Base-by-base conservation (phyloP, 2,888 invertebrate species). In the Microchrysa polita region DNA sequence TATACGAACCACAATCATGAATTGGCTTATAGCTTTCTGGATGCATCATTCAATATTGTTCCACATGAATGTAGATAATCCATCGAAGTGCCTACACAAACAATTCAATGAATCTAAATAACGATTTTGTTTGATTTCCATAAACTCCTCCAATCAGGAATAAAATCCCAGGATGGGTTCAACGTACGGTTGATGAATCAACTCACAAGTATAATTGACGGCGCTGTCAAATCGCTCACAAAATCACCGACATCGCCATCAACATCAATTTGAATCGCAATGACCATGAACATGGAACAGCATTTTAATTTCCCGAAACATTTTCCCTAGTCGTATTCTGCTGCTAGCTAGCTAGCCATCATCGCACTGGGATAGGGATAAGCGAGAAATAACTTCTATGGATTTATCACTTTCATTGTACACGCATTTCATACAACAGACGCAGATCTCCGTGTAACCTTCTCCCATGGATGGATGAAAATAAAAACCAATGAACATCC, bases 181-280 rank as follows among this genome's bases (percentile, higher is more conserved):
- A 55, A 55, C 18, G 55, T 55, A 16, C 55, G 55, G 16, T 55
- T 55, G 55, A 55, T 55, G 55, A 55, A 20, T 20, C 18, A 20
- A 55, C 55, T 18, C 5, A 16, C 22, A 10, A 55, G n/a, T n/a
- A 16, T 20, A 55, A 10, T 7, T n/a, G 48, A 48, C 48, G 48
- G 4, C 48, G 48, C 48, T 12, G 48, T 18, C 22, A 10, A 55
- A 20, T 55, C 22, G 5, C 5, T n/a, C 5, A 16, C 18, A 20
- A 20, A n/a, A 55, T 20, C 55, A 20, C 16, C 5, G 55, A 16
- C 18, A 16, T 10, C 1, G 4, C 5, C 55, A 55, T 55, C 55
- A 55, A 20, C 55, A 48, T 10, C 55, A 55, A 55, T 55, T 55
- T 55, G 55, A 55, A 55, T 55, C 18, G 55, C 55, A 55, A 55